Percentiles rank a stretch among this genome's conserved stretches.
phyloP scores from a whole-genome alignment of 2,888 invertebrate species.

The Caenorhabditis sp. region DNA sequence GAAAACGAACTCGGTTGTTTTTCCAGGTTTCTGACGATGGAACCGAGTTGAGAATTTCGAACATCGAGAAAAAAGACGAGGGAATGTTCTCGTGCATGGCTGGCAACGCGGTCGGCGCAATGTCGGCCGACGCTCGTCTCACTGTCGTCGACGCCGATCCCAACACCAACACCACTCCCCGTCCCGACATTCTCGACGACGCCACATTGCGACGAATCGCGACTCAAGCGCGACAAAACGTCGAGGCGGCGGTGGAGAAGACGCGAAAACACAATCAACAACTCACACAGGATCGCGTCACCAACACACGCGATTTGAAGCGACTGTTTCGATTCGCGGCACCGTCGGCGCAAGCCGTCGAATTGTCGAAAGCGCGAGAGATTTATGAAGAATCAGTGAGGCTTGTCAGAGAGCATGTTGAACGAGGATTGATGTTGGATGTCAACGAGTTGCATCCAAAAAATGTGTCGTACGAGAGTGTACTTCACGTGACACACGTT shows the following conservation, averaged over 20 bases:
- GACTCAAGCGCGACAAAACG: constrained; percentile 32
- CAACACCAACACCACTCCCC: constrained; percentile 8
- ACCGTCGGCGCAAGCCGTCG: constrained; percentile 78
- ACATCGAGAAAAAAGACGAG: constrained; percentile 58
- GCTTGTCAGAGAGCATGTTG: constrained; percentile 83
- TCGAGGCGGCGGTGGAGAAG: constrained; percentile 44
- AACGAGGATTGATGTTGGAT: constrained; percentile 72
- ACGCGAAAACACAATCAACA: constrained; percentile 42
- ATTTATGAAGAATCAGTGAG: constrained; percentile 91
- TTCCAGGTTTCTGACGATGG: constrained; percentile 61
- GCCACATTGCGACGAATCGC: constrained; percentile 23
- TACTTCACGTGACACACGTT: constrained; percentile 84
- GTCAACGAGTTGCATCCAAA: constrained; percentile 70
- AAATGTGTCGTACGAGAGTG: constrained; percentile 82
- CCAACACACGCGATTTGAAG: constrained; percentile 47
- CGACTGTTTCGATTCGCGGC: constrained; percentile 45
- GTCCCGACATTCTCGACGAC: constrained; percentile 17
- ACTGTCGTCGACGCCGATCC: constrained; percentile 62
- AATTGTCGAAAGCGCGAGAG: constrained; percentile 90
- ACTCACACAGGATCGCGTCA: constrained; percentile 42
- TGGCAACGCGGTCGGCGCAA: constrained; percentile 72
- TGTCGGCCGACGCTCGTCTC: constrained; percentile 72
- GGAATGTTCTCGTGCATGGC: constrained; percentile 69
- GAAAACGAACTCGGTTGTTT: too few relatives aligned
- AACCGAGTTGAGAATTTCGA: constrained; percentile 59